Base-by-base conservation (phyloP, 2,113 vertebrate genomes). In the Cygnus buccinator region DNA sequence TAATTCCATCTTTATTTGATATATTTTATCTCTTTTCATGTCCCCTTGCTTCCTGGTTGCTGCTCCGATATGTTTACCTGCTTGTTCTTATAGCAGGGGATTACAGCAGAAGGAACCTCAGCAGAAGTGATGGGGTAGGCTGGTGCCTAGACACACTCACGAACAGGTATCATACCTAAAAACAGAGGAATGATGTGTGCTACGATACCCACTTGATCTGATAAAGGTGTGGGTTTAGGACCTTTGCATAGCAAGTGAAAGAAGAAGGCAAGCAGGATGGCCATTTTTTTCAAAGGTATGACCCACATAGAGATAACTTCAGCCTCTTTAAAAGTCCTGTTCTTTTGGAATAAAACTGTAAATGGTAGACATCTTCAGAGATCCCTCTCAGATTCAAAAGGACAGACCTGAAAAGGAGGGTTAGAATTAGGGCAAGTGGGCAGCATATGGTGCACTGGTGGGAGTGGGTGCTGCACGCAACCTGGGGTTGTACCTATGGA, bases 151-250 rank as follows among this genome's bases (percentile, higher is more conserved):
- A 63, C 22, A 59, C 26, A 15, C 25, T 81, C 35, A 39, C 55
- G 22, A 50, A 58, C 37, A 80, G 48, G 41, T 89, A 26, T 12
- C 1, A 0, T 52, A 39, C 9, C 17, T 41, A 66, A 31, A 41
- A 93, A 75, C 12, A 28, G 66, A 68, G 29, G 61, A 78, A 46
- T 31, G 26, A 23, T 14, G 29, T 9, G 33, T 68, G 9, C 61
- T 61, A 13, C 1, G 1, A n/a, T 43, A n/a, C 39, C 37, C n/a
- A 25, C 16, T 2, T 0, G n/a, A 35, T 35, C 37, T 83, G 68
- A 77, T 2, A 1, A 61, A 66, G 16, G 2, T 17, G 9, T 29
- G 46, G 22, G 17, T 72, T 87, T 93, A 48, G 78, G 52, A 48
- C 28, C 58, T 75, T 76, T 13, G 8, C 20, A 19, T 1, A 72